A percentile compares a stretch with the other conserved stretches of the same genome.
These are phyloP conservation scores for Vesta saturnalis DNA, from an alignment of 2,888 invertebrate species.

Conservation along the genomic window DNA sequence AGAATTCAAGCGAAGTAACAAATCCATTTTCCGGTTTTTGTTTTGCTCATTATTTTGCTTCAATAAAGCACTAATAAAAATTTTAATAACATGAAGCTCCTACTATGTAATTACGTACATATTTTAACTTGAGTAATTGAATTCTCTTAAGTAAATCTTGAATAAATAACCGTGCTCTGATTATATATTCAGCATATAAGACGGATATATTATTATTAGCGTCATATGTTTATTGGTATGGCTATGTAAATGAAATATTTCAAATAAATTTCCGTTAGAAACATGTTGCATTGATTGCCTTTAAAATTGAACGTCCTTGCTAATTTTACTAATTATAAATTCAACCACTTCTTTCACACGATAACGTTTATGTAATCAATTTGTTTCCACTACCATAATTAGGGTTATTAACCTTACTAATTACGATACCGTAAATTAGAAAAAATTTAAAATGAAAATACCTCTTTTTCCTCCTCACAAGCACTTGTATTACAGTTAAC, in stretches of 20 bases:
- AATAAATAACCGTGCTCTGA: not conserved
- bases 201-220: no score
- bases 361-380: not conserved
- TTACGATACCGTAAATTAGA: not conserved
- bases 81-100: no score
- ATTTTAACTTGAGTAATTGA: no score
- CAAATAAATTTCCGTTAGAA: not conserved
- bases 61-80: no score
- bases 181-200: not conserved
- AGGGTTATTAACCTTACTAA: conserved; percentile 2
- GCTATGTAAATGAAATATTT: not conserved
- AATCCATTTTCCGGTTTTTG: no score
- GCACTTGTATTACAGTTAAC: conserved; percentile 18
- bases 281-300: no score
- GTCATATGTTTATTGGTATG: not conserved
- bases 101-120: no score
- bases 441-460: not conserved
- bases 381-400: not conserved
- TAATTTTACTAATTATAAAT: no score
- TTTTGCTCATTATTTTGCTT: no score
- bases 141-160: no score
- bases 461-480: conserved; percentile 17
- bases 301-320: conserved; percentile 1
- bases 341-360: not conserved
- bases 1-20: no score